A percentile compares a stretch with the other conserved stretches of the same genome.
Conservation (phyloP, 1,140 invertebrate species). For the Chrysomallon squamiferum region DNA sequence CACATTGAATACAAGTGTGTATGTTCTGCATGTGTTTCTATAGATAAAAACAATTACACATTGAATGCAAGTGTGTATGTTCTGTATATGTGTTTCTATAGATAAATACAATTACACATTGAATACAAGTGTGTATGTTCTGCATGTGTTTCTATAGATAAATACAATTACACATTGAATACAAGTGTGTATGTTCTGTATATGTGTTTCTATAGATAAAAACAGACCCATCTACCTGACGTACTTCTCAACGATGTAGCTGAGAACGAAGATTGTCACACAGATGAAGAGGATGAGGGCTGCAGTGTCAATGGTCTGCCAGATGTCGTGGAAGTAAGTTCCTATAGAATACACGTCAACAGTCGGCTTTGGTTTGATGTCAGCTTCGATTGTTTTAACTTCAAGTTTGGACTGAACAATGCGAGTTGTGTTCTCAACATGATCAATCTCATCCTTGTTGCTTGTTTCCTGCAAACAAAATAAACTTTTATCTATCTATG, state of each 20-base stretch:
- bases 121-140: too few species aligned
- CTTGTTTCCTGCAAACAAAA: background rate
- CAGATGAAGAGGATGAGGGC: constrained; percentile 32
- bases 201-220: too few species aligned
- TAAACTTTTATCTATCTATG: too few species aligned
- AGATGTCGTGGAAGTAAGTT: constrained; percentile 1
- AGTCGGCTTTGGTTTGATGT: constrained; percentile 11
- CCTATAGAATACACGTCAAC: background rate
- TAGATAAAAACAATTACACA: too few species aligned
- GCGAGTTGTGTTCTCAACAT: background rate
- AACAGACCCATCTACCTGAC: constrained; percentile 14
- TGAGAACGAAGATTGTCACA: constrained; percentile 29
- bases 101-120: too few species aligned
- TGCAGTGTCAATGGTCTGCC: constrained; percentile 28
- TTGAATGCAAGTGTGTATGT: too few species aligned
- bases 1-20: too few species aligned
- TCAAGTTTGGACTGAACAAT: constrained; percentile 1
- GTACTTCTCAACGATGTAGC: constrained; percentile 33
- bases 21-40: too few species aligned
- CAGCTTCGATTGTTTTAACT: constrained; percentile 12
- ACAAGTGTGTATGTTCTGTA: too few species aligned
- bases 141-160: too few species aligned
- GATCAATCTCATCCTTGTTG: background rate
- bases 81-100: too few species aligned
- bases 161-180: too few species aligned